These are phyloP conservation scores for Polypedilum vanderplanki DNA, from an alignment of 1,140 invertebrate genomes.

Conservation along the genomic window DNA sequence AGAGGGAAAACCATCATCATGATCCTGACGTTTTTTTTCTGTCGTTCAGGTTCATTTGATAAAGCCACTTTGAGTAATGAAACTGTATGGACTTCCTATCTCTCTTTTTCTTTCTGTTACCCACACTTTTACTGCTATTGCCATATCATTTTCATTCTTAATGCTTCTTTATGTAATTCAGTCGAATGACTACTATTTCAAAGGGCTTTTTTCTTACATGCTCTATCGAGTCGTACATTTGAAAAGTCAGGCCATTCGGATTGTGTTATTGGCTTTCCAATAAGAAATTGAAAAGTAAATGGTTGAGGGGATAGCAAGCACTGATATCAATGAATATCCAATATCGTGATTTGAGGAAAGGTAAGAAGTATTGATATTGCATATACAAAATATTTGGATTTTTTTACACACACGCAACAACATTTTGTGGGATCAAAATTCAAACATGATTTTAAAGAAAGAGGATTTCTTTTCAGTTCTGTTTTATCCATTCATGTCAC, in stretches of 20 bases:
- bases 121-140: not conserved
- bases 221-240: not conserved
- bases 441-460: not conserved
- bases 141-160: not conserved
- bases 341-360: slow-evolving; percentile 1
- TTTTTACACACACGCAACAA: not conserved
- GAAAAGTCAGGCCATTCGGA: not conserved
- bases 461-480: not conserved
- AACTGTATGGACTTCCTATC: not conserved
- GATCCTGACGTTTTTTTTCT: not conserved
- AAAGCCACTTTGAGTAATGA: slow-evolving; percentile 17
- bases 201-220: not conserved
- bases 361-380: not conserved
- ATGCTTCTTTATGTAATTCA: slow-evolving; percentile 13
- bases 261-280: slow-evolving; percentile 12
- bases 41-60: not conserved
- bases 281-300: slow-evolving; percentile 9
- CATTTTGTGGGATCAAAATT: not conserved
- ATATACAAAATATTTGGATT: not conserved
- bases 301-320: not conserved
- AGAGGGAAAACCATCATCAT: not conserved
- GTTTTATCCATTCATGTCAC: slow-evolving; percentile 8
- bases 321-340: not conserved
- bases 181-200: slow-evolving; percentile 8
- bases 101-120: not conserved